These are phyloP conservation scores for Prinia subflava DNA, from an alignment of 2,113 vertebrate species.

Conservation along the genomic window DNA sequence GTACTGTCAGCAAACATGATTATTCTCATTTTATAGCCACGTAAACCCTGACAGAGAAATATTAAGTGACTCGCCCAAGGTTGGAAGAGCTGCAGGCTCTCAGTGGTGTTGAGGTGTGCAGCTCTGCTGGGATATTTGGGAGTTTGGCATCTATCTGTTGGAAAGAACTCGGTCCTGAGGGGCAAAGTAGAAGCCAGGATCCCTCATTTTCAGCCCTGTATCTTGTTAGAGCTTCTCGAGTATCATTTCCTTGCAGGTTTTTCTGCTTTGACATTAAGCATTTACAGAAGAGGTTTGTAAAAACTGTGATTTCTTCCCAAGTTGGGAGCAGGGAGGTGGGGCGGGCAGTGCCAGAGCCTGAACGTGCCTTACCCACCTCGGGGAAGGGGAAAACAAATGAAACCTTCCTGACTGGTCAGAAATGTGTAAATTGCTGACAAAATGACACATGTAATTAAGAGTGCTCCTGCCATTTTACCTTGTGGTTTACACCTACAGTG, in stretches of 20 bases:
- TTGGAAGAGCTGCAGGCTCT: neutral
- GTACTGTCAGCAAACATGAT: neutral
- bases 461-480: slow-evolving; percentile 89
- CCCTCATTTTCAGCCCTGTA: neutral
- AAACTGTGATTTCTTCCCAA: neutral
- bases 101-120: rapidly evolving
- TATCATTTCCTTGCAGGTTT: neutral
- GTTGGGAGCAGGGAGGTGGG: neutral
- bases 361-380: slow-evolving; percentile 21
- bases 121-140: neutral
- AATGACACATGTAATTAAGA: slow-evolving; percentile 98
- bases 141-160: neutral
- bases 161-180: neutral
- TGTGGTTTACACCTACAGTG: slow-evolving; percentile 90
- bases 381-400: slow-evolving; percentile 72
- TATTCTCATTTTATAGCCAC: neutral
- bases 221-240: neutral
- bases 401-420: slow-evolving; percentile 92
- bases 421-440: slow-evolving; percentile 91
- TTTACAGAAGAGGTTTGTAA: neutral
- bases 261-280: neutral
- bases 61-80: neutral
- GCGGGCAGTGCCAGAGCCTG: neutral
- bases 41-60: neutral
- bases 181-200: neutral